Conservation (phyloP, 2,797 vertebrate species). For the Mastacembelus armatus region DNA sequence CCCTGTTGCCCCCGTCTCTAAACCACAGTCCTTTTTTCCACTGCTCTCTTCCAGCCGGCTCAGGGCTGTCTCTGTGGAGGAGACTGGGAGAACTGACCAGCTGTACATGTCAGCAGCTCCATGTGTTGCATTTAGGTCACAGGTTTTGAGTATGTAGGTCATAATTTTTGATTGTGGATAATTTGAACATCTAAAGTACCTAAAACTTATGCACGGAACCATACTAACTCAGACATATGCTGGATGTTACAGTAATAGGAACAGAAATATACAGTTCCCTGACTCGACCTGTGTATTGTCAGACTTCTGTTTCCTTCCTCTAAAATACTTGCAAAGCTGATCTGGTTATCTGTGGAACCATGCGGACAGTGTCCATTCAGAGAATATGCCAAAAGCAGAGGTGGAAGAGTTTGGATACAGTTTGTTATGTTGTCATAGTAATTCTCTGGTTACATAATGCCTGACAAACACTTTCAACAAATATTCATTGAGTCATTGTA, state of each 20-base stretch:
- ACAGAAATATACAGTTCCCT: background rate
- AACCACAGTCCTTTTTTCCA: slow-evolving; percentile 18
- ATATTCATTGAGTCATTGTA: slow-evolving; percentile 35
- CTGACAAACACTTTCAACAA: slow-evolving; percentile 22
- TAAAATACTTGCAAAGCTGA: background rate
- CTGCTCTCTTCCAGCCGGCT: slow-evolving; percentile 1
- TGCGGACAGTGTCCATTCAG: slow-evolving; percentile 10
- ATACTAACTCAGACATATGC: too few relatives aligned
- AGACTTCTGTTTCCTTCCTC: background rate
- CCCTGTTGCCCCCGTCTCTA: slow-evolving; percentile 13
- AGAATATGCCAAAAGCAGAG: slow-evolving; percentile 26
- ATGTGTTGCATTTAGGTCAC: slow-evolving; percentile 20
- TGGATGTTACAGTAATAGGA: background rate
- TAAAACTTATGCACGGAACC: background rate
- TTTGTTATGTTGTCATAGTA: slow-evolving; percentile 69
- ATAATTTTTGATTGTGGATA: background rate
- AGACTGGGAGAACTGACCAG: slow-evolving; percentile 10
- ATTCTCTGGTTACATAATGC: slow-evolving; percentile 46
- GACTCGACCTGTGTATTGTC: background rate
- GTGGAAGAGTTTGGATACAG: slow-evolving; percentile 30
- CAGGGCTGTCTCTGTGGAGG: slow-evolving; percentile 12
- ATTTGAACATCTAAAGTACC: background rate
- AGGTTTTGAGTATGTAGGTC: slow-evolving; percentile 29
- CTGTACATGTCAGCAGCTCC: slow-evolving; percentile 21
- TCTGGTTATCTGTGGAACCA: slow-evolving; percentile 14